Base-by-base conservation (phyloP, 2,797 vertebrate genomes). In the Catamblyrhynchus diadema region DNA sequence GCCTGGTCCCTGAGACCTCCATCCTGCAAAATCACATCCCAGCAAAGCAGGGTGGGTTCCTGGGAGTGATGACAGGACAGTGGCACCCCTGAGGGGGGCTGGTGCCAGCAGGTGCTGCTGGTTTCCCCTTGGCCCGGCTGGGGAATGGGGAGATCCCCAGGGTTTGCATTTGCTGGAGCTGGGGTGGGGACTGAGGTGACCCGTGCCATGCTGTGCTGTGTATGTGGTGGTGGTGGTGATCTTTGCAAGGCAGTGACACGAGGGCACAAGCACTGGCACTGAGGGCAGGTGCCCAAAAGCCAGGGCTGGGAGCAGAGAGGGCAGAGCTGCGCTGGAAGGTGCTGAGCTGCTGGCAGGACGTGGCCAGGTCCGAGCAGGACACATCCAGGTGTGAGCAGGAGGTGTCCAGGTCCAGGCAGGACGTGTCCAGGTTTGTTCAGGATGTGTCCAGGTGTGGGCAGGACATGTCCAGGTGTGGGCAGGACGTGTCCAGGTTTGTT, bases 61-160 rank as follows among this genome's bases (percentile, higher is more conserved):
- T 10, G 74, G 60, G 27, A 33, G 53, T 1, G 10, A 2, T 33
- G 42, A 5, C 33, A 48, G 39, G 13, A 22, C 53, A 32, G 1
- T 1, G 44, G 19, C 42, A 6, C 1, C 3, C 12, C 33, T 9
- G 5, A 2, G 3, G 2, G 60, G 35, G 4, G 15, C 21, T 23
- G 1, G 2, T 9, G 77, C 59, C 22, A 5, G 8, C 0, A 14
- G 39, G 1, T 0, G 8, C 51, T 14, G 24, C 48, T 12, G 78
- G 6, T 11, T 33, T 61, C 33, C 25, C 37, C n/a, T 50, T 4
- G 3, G 15, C 37, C 62, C 1, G 17, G 57, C 57, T 27, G 66
- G 56, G 81, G 20, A 60, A 21, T 1, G 13, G 5, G 18, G 22
- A 10, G 14, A n/a, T 32, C 41, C 69, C 2, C 0, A 4, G 39